Evolutionary conservation across 2,113 vertebrate species (phyloP), one percentile per base, ranked within the genome.

Genomic region (Micronisus gabar): DNA sequence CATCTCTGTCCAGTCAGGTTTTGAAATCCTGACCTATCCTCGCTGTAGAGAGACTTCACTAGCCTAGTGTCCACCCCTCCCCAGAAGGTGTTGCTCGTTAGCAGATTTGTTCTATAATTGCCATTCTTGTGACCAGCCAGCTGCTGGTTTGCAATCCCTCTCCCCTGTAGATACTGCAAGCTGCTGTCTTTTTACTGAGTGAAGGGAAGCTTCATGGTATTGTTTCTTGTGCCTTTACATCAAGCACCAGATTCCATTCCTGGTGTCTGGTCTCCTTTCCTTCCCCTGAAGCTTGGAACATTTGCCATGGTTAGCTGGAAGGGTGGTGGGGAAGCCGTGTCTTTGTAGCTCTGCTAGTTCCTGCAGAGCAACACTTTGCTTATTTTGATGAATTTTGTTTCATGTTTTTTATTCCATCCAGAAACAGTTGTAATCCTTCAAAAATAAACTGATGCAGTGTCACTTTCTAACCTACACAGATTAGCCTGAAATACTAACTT

Each of bases 71-170:
- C 41, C 22, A 12, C 4, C 52, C 6, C 11, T 65, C 22, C 34
- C 29, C 47, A 30, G n/a, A 38, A 27, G 81, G 58, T 81, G 2
- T 0, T 50, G 23, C 58, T 80, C 22, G 0, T 52, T 43, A 16
- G 5, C 40, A 45, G 43, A 22, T 32, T 38, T 5, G 6, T 22
- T n/a, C 68, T 27, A 2, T 53, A 41, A 55, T 26, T 81, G n/a
- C 30, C 58, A 17, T 26, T 1, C 0, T 19, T 34, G 58, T 23
- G 70, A 40, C 34, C 2, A 3, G 73, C 20, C 6, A 18, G 81
- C 34, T 2, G 2, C 32, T 0, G 0, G 10, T 27, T 61, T 52
- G 40, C 63, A 45, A 2, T 10, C 30, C 36, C 71, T 52, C 55
- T 86, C 56, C 25, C 27, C 30, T 52, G 55, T 2, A 26, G 61